Conservation (phyloP, 2,888 invertebrate genomes). For the Omphaloscelis lunosa region DNA sequence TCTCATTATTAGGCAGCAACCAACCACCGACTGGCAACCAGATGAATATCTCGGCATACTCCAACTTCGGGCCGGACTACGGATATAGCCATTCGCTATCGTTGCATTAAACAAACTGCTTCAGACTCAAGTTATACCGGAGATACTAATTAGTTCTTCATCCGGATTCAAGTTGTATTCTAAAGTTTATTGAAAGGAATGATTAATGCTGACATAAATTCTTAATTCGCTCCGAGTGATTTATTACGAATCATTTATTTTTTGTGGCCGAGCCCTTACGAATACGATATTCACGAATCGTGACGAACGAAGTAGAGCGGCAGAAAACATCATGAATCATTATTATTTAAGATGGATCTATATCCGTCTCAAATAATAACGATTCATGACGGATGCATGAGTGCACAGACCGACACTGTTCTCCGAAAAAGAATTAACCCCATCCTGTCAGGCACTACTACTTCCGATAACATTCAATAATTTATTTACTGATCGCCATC, state of each 20-base stretch:
- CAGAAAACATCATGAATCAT: too few species aligned
- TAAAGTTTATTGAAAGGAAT: constrained; percentile 1
- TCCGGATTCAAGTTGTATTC: not conserved
- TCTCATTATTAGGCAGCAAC: constrained; percentile 8
- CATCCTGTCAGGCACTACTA: not conserved
- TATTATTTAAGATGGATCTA: too few species aligned
- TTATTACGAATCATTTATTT: not conserved
- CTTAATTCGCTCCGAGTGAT: not conserved
- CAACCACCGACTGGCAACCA: not conserved
- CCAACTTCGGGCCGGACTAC: constrained; percentile 2
- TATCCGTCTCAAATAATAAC: not conserved
- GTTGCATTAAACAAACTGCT: constrained; percentile 7
- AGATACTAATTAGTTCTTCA: constrained; percentile 5
- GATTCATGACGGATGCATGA: too few species aligned
- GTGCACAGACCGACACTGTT: too few species aligned
- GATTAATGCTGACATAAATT: not conserved
- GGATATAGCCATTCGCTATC: constrained; percentile 23
- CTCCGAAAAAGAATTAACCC: not conserved
- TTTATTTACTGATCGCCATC: not conserved
- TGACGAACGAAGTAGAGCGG: not conserved
- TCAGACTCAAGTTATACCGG: not conserved
- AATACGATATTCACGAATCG: not conserved
- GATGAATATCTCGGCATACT: constrained; percentile 3
- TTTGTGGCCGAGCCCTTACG: not conserved
- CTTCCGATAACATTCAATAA: not conserved